phyloP scores from a whole-genome alignment of 37 sponge, comb jelly and placozoan genomes.

The Corticium candelabrum region DNA sequence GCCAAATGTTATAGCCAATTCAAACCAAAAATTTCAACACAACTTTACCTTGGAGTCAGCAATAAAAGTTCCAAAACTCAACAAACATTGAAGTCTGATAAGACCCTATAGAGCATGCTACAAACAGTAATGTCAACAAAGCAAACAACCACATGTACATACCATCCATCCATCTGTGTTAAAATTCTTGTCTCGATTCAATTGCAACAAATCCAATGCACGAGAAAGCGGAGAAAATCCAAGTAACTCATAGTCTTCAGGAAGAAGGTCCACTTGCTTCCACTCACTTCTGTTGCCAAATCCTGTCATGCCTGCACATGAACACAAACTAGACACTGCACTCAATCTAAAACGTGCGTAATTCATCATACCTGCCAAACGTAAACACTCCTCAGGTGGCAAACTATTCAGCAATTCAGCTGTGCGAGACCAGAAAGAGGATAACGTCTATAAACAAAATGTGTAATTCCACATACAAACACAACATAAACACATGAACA shows the following conservation, averaged over 20 bases:
- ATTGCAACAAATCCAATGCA: neutral
- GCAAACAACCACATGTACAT: too few relatives aligned
- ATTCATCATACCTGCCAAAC: conserved; percentile 19
- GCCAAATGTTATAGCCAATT: too few relatives aligned
- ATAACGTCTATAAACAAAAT: conserved; percentile 19
- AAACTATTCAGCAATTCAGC: conserved; percentile 75
- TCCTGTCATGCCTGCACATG: too few relatives aligned
- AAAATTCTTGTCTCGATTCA: too few relatives aligned
- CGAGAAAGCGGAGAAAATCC: conserved; percentile 3
- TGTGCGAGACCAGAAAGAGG: conserved; percentile 66
- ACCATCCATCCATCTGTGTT: too few relatives aligned
- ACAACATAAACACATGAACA: too few relatives aligned
- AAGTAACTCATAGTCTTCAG: conserved; percentile 8
- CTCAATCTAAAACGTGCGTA: too few relatives aligned
- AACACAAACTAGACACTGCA: too few relatives aligned
- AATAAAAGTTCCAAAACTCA: conserved; percentile 63
- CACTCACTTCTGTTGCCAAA: too few relatives aligned
- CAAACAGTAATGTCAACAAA: too few relatives aligned
- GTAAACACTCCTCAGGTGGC: conserved; percentile 25
- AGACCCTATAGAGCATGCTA: conserved; percentile 28
- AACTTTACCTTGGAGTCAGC: conserved; percentile 43
- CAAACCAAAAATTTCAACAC: too few relatives aligned
- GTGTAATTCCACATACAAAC: neutral
- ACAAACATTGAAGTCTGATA: conserved; percentile 35
- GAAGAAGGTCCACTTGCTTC: conserved; percentile 12